Evolutionary conservation across 2,797 vertebrate species (phyloP).

Genomic region (Masticophis lateralis): DNA sequence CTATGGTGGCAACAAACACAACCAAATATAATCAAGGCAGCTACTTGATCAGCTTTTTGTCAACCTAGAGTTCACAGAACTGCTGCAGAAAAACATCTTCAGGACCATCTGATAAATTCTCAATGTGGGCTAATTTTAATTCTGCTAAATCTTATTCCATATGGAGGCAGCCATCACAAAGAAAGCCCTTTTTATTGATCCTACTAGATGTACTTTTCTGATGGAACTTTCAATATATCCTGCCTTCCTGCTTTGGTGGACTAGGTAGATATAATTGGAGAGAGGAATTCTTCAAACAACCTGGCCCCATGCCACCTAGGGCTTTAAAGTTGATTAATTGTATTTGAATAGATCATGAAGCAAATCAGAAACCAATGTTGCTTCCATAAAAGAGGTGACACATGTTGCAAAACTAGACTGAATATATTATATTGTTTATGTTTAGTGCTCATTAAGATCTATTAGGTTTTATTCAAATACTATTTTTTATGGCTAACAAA

Average conservation of each 20-base stretch:
- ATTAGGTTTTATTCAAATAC: neutral
- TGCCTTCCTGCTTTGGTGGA: no score
- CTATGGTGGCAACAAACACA: neutral
- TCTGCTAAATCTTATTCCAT: neutral
- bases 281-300: no score
- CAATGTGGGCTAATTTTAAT: neutral
- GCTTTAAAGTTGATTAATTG: neutral
- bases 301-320: no score
- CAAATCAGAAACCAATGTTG: no score
- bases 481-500: neutral
- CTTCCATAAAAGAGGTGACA: neutral
- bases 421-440: neutral
- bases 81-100: neutral
- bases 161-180: neutral
- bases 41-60: neutral
- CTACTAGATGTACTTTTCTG: neutral
- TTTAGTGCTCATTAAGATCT: neutral
- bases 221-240: no score
- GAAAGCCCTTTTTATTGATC: neutral
- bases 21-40: neutral
- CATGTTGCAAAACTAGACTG: neutral
- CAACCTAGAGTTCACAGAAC: neutral
- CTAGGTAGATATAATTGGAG: no score
- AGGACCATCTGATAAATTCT: neutral
- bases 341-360: neutral